These are phyloP conservation scores for Siphamia tubifer DNA, from an alignment of 2,113 vertebrate species.

Conservation along the genomic window DNA sequence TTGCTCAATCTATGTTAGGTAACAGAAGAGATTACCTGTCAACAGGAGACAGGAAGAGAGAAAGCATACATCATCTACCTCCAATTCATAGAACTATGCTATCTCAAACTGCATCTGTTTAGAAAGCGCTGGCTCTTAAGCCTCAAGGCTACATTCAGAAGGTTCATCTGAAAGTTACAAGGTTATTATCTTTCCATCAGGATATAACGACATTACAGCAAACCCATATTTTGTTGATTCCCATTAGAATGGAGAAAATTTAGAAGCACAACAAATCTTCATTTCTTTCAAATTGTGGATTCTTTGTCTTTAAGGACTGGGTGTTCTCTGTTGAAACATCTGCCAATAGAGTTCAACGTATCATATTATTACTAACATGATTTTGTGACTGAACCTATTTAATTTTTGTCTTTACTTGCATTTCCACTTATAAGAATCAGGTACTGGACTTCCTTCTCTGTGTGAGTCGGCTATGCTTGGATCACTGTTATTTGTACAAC, in stretches of 20 bases:
- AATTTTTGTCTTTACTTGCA: too few species aligned
- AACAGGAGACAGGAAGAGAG: slow-evolving; percentile 32
- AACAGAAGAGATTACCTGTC: slow-evolving; percentile 41
- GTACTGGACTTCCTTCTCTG: too few species aligned
- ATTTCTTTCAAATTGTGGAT: too few species aligned
- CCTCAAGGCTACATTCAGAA: slow-evolving; percentile 35
- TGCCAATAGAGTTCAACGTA: too few species aligned
- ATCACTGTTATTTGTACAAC: slow-evolving; percentile 20
- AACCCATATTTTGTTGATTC: slow-evolving; percentile 8
- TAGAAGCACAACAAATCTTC: neutral
- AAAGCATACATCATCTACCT: slow-evolving; percentile 17
- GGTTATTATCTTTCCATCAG: slow-evolving; percentile 55
- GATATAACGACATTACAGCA: slow-evolving; percentile 25
- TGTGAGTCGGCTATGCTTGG: too few species aligned
- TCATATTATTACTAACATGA: too few species aligned
- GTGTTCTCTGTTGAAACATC: too few species aligned
- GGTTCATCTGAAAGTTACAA: slow-evolving; percentile 56
- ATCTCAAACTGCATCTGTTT: slow-evolving; percentile 63
- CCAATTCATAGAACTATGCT: slow-evolving; percentile 42
- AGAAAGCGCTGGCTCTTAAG: slow-evolving; percentile 30
- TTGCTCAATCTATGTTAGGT: slow-evolving; percentile 26
- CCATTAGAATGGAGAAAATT: neutral
- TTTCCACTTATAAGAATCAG: too few species aligned
- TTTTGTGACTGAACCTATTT: too few species aligned
- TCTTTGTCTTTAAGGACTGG: too few species aligned